phyloP scores from a whole-genome alignment of 2,888 invertebrate species.

The Metellina segmentata region DNA sequence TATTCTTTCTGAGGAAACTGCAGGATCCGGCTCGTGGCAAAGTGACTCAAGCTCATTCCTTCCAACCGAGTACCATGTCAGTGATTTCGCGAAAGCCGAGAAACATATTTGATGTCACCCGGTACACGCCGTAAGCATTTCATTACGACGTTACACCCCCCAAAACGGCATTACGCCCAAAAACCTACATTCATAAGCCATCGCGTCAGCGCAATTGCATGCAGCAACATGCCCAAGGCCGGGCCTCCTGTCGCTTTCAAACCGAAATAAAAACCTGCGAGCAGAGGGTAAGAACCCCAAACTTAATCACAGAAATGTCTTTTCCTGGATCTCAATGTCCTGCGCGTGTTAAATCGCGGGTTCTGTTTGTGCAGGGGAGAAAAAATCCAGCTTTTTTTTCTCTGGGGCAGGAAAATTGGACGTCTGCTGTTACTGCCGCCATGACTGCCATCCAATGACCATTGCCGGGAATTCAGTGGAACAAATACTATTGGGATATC shows the following conservation, averaged over 20 bases:
- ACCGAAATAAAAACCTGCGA: conserved; percentile 49
- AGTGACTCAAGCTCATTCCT: not conserved
- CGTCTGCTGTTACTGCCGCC: conserved; percentile 54
- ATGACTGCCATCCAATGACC: conserved; percentile 56
- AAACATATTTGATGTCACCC: too few species aligned
- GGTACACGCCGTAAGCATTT: not conserved
- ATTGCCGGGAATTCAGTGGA: conserved; percentile 58
- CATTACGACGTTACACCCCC: not conserved
- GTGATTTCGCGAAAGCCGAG: too few species aligned
- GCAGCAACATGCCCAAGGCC: not conserved
- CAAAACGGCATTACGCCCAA: not conserved
- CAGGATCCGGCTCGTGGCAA: not conserved
- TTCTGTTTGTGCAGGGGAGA: not conserved
- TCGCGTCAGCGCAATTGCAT: too few species aligned
- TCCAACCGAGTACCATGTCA: too few species aligned
- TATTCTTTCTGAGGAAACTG: not conserved
- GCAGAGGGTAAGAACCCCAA: not conserved
- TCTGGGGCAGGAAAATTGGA: conserved; percentile 64
- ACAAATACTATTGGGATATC: conserved; percentile 59
- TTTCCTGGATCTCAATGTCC: conserved; percentile 54
- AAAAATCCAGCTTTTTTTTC: conserved; percentile 27
- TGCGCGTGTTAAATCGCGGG: conserved; percentile 63
- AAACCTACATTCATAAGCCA: not conserved
- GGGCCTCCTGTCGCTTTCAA: conserved; percentile 24
- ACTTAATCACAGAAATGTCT: conserved; percentile 73